Base-by-base conservation (phyloP, 2,888 invertebrate genomes). In the Cataglyphis albicans region DNA sequence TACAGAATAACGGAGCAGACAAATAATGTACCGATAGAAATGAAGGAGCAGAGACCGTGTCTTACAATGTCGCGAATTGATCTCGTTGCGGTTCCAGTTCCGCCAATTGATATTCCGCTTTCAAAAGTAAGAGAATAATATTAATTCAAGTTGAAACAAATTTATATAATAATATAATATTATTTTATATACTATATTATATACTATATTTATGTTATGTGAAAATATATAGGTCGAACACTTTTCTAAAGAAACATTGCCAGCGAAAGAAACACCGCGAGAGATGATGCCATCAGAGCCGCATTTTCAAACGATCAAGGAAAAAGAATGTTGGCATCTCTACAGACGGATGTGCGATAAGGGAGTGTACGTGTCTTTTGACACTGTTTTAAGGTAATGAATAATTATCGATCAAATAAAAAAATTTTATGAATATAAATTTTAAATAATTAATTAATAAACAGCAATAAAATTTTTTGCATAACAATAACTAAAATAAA, bases 331-430 rank as follows among this genome's bases (percentile, higher is more conserved):
- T 91, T 97, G 97, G 97, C 96, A 96, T 83, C 95, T 97, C 86
- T 97, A 96, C 90, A 95, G 96, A 87, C 96, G 96, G 94, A 97
- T 97, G 97, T 96, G 95, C 52, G 96, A 96, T 82, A 97, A 96
- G 91, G 97, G 97, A 0, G 95, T 97, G 21, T 95, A 95, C 73
- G 96, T 97, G 3, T 96, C 96, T 6, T 97, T 96, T 88, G 97
- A 97, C 85, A 97, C 97, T 0, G 96, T 97, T 63, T 92, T 97
- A 70, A 95, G 95, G 95, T 95, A 82, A 68, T 41, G 3, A 6
- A 59, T 59, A 41, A 74, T 25, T 38, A 59, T 57, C 7, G 5
- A 18, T 59, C 59, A 78, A 72, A 57, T 64, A 3, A 21, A 12
- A 12, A 12, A 29, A 21, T 48, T 0, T 0, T 29, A 38, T 29